phyloP scores from a whole-genome alignment of 2,113 vertebrate genomes.

The Capreolus pygargus region DNA sequence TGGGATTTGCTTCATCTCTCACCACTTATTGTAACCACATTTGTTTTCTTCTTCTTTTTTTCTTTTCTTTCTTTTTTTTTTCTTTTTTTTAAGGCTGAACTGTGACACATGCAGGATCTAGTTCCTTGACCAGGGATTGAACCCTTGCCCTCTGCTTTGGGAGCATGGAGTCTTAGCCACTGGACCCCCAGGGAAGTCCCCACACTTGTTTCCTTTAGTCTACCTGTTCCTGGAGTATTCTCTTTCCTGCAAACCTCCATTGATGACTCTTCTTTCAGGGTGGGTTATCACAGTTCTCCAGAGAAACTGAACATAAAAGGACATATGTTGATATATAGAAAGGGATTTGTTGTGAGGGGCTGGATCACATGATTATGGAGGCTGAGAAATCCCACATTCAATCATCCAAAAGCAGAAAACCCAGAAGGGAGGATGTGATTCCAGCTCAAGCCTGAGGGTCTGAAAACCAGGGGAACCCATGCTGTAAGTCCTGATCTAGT shows the following conservation, averaged over 20 bases:
- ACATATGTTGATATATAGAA: not conserved
- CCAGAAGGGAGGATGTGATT: not conserved
- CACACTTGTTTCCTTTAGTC: not conserved
- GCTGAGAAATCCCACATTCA: not conserved
- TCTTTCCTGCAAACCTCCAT: not conserved
- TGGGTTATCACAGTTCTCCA: not conserved
- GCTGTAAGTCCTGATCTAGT: not conserved
- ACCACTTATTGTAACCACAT: accelerated
- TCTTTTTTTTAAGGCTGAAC: no score
- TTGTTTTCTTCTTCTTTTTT: no score
- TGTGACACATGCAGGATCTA: no score
- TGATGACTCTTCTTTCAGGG: not conserved
- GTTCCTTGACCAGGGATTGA: no score
- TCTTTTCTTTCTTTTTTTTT: no score
- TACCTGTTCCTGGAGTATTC: accelerated
- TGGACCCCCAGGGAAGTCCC: no score
- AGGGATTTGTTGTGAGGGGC: not conserved
- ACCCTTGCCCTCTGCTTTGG: no score
- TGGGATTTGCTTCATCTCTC: accelerated
- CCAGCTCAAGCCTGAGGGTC: no score
- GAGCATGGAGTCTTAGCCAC: no score
- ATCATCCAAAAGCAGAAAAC: not conserved
- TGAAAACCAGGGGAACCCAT: not conserved
- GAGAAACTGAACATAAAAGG: not conserved
- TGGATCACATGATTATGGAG: not conserved